These are phyloP conservation scores for Smittia sp. DNA, from an alignment of 2,888 invertebrate genomes.

Conservation along the genomic window DNA sequence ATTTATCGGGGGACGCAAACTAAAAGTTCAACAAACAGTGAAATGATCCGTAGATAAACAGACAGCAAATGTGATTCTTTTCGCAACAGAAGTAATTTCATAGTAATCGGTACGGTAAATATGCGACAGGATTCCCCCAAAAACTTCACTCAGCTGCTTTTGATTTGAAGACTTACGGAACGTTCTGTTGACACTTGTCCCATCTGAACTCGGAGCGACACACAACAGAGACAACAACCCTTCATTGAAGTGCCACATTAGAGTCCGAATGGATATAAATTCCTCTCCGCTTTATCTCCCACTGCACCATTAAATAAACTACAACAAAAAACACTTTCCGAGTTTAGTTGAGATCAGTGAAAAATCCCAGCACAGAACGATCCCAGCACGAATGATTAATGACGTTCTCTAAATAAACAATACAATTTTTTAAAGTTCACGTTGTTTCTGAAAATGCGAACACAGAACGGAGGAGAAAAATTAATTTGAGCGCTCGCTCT, in stretches of 20 bases:
- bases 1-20: too few species aligned
- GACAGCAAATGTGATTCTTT: too few species aligned
- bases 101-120: neutral
- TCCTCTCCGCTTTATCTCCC: neutral
- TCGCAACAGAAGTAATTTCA: neutral
- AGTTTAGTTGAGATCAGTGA: slow-evolving; percentile 13
- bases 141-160: neutral
- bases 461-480: slow-evolving; percentile 4
- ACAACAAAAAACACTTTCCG: neutral
- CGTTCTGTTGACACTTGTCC: slow-evolving; percentile 19
- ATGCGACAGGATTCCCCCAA: neutral
- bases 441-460: neutral
- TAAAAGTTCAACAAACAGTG: too few species aligned
- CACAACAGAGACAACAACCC: neutral
- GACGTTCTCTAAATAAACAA: slow-evolving; percentile 23
- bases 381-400: neutral
- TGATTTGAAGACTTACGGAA: neutral
- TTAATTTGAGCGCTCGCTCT: neutral
- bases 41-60: too few species aligned
- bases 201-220: neutral
- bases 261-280: neutral
- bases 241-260: neutral
- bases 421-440: slow-evolving; percentile 20
- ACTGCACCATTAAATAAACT: slow-evolving; percentile 7
- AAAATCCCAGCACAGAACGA: slow-evolving; percentile 10